Evolutionary conservation across 2,113 vertebrate genomes (phyloP).

Genomic region (Semnopithecus entellus): DNA sequence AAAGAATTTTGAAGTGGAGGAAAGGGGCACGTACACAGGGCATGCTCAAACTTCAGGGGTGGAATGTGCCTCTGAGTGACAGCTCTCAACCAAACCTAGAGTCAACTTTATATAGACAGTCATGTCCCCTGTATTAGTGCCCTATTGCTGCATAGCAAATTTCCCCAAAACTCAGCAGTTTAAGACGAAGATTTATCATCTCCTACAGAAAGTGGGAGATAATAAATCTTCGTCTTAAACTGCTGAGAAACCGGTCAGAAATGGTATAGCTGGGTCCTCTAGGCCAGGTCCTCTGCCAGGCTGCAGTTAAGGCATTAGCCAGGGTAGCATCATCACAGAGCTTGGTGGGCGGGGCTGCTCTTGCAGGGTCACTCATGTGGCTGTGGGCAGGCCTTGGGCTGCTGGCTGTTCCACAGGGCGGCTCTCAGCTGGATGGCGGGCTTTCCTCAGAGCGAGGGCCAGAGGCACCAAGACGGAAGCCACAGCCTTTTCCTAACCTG

Average conservation of each 20-base stretch:
- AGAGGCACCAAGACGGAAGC: background rate
- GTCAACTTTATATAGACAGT: background rate
- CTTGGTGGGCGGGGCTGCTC: accelerated
- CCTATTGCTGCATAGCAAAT: background rate
- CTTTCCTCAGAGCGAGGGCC: background rate
- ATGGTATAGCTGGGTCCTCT: background rate
- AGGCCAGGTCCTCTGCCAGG: background rate
- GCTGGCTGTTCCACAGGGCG: accelerated
- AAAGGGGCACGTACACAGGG: background rate
- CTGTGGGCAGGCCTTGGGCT: background rate
- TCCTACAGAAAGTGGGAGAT: accelerated
- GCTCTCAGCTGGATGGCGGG: accelerated
- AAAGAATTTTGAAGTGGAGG: background rate
- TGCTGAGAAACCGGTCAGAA: too few species aligned
- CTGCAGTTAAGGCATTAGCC: accelerated
- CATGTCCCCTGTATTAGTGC: background rate
- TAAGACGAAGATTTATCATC: background rate
- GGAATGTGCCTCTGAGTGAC: background rate
- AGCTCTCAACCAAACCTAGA: background rate
- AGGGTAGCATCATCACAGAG: too few species aligned
- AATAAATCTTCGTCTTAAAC: too few species aligned
- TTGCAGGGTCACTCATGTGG: accelerated
- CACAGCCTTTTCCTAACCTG: background rate
- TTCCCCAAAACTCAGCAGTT: background rate
- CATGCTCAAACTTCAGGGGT: background rate